phyloP scores from a whole-genome alignment of 2,113 vertebrate genomes.

The Coptodon bakossiorum region DNA sequence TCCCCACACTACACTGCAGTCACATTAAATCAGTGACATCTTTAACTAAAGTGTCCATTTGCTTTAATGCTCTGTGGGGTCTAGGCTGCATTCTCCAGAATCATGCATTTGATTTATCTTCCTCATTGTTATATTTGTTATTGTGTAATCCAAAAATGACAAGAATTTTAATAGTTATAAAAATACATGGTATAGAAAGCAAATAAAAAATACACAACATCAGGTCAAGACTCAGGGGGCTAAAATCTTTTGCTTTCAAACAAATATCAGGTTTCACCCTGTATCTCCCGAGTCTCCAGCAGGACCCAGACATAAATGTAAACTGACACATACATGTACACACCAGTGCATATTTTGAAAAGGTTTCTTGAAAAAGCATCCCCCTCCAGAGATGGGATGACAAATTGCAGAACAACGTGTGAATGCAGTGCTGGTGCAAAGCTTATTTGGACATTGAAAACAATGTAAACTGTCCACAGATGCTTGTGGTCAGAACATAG shows the following conservation, averaged over 20 bases:
- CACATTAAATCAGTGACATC: background rate
- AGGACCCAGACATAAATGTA: constrained; percentile 45
- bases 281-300: constrained; percentile 28
- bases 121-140: background rate
- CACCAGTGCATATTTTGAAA: constrained; percentile 47
- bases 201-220: background rate
- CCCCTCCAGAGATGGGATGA: constrained; percentile 11
- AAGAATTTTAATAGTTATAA: background rate
- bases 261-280: constrained; percentile 45
- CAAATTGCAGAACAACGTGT: constrained; percentile 44
- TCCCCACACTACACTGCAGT: background rate
- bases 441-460: constrained; percentile 29
- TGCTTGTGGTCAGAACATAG: background rate
- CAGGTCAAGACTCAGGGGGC: background rate
- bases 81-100: background rate
- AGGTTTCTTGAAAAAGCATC: constrained; percentile 13
- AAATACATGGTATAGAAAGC: background rate
- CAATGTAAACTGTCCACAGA: constrained; percentile 23
- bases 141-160: background rate
- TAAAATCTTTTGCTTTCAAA: constrained; percentile 7
- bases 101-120: background rate
- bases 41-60: background rate
- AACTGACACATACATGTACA: constrained; percentile 51
- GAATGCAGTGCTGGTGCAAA: constrained; percentile 8
- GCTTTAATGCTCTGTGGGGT: background rate